Conservation (phyloP, 1,140 invertebrate species). For the Pantala flavescens region DNA sequence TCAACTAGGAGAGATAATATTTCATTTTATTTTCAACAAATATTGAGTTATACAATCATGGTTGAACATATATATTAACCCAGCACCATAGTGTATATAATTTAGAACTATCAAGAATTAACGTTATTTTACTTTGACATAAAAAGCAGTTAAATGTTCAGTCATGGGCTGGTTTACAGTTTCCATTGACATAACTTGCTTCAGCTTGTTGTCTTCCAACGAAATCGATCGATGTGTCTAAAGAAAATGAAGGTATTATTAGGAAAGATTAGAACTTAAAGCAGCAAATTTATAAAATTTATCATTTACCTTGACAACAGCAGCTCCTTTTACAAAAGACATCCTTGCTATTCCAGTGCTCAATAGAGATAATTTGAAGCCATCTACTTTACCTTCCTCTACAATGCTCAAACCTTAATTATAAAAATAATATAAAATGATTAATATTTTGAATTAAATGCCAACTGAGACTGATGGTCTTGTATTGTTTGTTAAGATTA, state of each 20-base stretch:
- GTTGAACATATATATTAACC: no score
- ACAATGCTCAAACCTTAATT: slow-evolving; percentile 39
- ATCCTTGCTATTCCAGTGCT: slow-evolving; percentile 40
- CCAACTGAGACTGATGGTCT: neutral
- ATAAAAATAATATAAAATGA: neutral
- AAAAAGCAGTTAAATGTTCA: slow-evolving; percentile 46
- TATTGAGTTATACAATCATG: no score
- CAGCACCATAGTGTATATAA: no score
- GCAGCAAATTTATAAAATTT: neutral
- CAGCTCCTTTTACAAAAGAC: slow-evolving; percentile 41
- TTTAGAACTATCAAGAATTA: no score
- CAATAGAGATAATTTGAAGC: slow-evolving; percentile 34
- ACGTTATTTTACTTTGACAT: slow-evolving; percentile 31
- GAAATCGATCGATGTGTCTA: slow-evolving; percentile 36
- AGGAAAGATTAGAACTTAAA: slow-evolving; percentile 15
- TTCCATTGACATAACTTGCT: slow-evolving; percentile 45
- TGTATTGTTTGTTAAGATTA: neutral
- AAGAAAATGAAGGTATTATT: slow-evolving; percentile 12
- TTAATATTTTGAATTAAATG: neutral
- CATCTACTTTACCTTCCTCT: slow-evolving; percentile 41
- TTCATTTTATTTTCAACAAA: no score
- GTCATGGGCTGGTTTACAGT: slow-evolving; percentile 43
- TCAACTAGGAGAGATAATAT: no score
- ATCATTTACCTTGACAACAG: slow-evolving; percentile 36
- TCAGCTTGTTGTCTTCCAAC: slow-evolving; percentile 37